Evolutionary conservation across 2,888 invertebrate genomes (phyloP), one percentile per base, ranked within the genome.

Genomic region (Nymphalis polychloros): DNA sequence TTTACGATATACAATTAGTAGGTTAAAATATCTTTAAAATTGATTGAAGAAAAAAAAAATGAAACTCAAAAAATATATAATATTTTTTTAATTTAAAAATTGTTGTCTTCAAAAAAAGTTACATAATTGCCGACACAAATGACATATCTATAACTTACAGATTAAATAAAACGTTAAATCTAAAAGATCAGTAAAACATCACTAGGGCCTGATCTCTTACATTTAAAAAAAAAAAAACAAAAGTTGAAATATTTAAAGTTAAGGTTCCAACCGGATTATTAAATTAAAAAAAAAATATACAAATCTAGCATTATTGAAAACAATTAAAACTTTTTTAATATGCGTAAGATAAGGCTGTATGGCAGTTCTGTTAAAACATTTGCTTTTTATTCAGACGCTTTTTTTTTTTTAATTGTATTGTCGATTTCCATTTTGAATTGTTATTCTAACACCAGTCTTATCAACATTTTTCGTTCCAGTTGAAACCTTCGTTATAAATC

Each of bases 21-120:
- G 23, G 55, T 55, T 55, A 13, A 13, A 41, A 41, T 41, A 41
- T 41, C 13, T 41, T 41, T 41, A 41, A 41, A 41, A 41, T 13
- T n/a, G 16, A 19, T 23, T 19, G 27, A 55, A 59, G n/a, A 35
- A 63, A 35, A 60, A 59, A 47, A 53, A 5, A 53, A 23, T 8
- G 31, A 17, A 19, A 27, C 23, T 52, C 23, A 23, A 10, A 52
- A 52, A 19, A 23, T 7, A 3, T 16, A 8, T 1, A 17, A 35
- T 53, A n/a, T 17, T 49, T 47, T 55, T 35, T 63, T 57, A 55
- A 55, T 60, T 62, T 71, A 68, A 67, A 69, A 68, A 69, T 73
- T 76, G 75, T 76, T 77, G 79, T 73, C 81, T 75, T 72, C 71
- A 65, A 76, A 78, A n/a, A 77, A 75, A 17, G 7, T 67, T 71